Evolutionary conservation across 2,113 vertebrate genomes (phyloP), one percentile per base, ranked within the genome.

Genomic region (Chroicocephalus ridibundus): DNA sequence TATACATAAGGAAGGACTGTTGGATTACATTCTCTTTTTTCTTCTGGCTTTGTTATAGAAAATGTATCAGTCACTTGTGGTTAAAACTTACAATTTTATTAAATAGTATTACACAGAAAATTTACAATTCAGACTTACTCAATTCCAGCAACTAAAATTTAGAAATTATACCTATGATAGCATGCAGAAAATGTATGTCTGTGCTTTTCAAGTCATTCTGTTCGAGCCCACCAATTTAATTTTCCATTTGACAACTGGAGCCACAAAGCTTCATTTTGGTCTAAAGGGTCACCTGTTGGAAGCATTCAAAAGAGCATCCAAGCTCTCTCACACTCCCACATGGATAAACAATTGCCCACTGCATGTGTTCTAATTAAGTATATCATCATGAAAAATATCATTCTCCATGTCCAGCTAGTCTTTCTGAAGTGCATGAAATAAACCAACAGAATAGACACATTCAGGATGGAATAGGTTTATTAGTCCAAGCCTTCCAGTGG

Each of bases 31-130:
- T 87, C 12, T 47, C 36, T 55, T 91, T 77, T 86, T 86, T 36
- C 19, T 81, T 86, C 38, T 74, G 34, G 6, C 18, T 94, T 93
- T 55, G 47, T 78, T 83, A 83, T 5, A 91, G 69, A 95, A 92
- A 91, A 92, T n/a, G 9, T 88, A 61, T 71, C 80, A 88, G 86
- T 86, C 82, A 49, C n/a, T 90, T 89, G 54, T n/a, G 24, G 54
- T 82, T 94, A 86, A 90, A 91, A 71, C 31, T 82, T 60, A 61
- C 7, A 75, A 65, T 60, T 96, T 93, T 85, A 95, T 95, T 95
- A 36, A 22, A 58, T 0, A 58, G 13, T 32, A 55, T 74, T 79
- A 86, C 51, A 78, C 0, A 65, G 52, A 27, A 81, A 76, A 65
- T 72, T 68, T 57, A 82, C 70, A 93, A 15, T 44, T 95, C 65